Evolutionary conservation across 2,797 vertebrate species (phyloP).

Genomic region (Manis pentadactyla): DNA sequence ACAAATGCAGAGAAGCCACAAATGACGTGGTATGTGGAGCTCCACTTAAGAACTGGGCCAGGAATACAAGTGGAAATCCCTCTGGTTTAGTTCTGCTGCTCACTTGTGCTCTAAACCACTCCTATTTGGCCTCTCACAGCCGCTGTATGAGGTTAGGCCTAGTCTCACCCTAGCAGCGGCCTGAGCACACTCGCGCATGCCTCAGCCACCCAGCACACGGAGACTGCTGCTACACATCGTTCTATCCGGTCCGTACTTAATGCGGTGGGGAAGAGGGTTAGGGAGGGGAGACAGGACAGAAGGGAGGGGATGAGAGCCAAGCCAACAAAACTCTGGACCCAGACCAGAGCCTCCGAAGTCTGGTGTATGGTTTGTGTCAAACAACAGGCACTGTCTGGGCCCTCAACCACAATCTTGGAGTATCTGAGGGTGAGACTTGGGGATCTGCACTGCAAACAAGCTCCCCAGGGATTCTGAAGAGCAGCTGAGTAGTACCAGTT

Average conservation of each 20-base stretch:
- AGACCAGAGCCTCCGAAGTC: not conserved
- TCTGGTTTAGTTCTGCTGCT: not conserved
- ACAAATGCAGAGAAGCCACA: not conserved
- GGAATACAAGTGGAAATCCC: not conserved
- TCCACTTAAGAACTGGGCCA: not conserved
- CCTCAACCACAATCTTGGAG: too few species aligned
- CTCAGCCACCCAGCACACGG: not conserved
- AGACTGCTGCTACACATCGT: not conserved
- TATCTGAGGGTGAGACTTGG: not conserved
- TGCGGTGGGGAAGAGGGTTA: not conserved
- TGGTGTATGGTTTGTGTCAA: not conserved
- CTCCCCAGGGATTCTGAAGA: too few species aligned
- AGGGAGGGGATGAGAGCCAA: too few species aligned
- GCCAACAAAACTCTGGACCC: not conserved
- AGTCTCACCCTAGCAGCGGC: not conserved
- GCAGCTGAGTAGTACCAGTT: too few species aligned
- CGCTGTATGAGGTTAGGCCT: not conserved
- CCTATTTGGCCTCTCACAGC: not conserved
- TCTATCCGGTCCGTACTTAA: not conserved
- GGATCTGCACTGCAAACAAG: not conserved
- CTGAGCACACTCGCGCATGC: rapidly evolving
- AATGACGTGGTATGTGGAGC: not conserved
- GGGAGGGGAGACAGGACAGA: too few species aligned
- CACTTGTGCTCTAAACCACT: not conserved
- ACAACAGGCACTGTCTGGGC: rapidly evolving